phyloP scores from a whole-genome alignment of 2,888 invertebrate genomes.

The Eristalis arbustorum region DNA sequence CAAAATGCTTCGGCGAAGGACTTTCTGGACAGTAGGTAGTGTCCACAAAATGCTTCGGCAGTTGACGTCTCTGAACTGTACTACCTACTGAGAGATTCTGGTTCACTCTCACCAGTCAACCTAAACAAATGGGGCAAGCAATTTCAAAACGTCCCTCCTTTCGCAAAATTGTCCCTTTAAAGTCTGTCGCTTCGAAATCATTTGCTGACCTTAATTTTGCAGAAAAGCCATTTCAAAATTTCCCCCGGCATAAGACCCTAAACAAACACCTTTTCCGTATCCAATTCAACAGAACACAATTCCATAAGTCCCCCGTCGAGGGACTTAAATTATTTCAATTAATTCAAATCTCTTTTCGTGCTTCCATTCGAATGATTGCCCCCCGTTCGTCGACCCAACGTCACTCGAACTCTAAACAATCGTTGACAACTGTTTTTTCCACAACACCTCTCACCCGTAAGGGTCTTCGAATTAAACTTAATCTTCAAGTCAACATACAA shows the following conservation, averaged over 20 bases:
- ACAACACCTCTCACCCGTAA: slow-evolving; percentile 28
- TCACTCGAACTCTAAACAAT: slow-evolving; percentile 3
- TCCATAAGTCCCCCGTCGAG: neutral
- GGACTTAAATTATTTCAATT: slow-evolving; percentile 46
- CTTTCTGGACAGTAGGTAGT: too few species aligned
- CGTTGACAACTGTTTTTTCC: slow-evolving; percentile 34
- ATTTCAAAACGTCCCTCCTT: too few species aligned
- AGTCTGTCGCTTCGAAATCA: neutral
- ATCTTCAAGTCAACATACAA: slow-evolving; percentile 46
- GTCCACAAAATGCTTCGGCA: too few species aligned
- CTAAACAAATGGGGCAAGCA: too few species aligned
- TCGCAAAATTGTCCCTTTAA: neutral
- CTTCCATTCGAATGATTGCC: slow-evolving; percentile 45
- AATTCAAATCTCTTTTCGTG: slow-evolving; percentile 48
- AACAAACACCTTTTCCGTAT: neutral
- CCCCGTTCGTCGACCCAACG: neutral
- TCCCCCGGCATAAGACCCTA: neutral
- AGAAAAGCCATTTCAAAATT: neutral
- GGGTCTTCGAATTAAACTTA: slow-evolving; percentile 50
- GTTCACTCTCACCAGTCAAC: too few species aligned
- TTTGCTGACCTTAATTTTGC: neutral
- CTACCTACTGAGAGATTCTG: too few species aligned
- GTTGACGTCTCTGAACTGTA: too few species aligned
- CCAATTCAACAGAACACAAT: neutral
- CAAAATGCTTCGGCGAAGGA: too few species aligned